These are phyloP conservation scores for Armadillidium nasatum DNA, from an alignment of 1,140 invertebrate species.

Conservation along the genomic window DNA sequence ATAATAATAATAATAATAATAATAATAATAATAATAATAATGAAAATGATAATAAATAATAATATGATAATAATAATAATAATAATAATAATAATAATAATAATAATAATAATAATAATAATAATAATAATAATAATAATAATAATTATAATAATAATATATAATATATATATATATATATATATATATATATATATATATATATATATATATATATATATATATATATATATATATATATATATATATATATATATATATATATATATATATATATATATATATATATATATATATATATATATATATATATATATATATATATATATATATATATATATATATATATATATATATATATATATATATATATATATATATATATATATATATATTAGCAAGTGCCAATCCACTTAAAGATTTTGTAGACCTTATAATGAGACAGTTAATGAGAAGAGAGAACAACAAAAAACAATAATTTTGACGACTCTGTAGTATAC, in stretches of 20 bases:
- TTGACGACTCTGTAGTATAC: neutral
- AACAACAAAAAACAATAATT: neutral
- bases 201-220: conserved; percentile 7
- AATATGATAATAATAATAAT: no score
- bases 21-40: no score
- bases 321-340: neutral
- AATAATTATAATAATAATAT: no score
- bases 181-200: neutral
- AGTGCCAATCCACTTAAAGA: neutral
- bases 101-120: no score
- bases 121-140: no score
- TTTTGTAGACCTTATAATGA: neutral
- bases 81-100: no score
- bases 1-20: no score
- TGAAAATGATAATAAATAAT: no score
- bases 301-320: neutral
- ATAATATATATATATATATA: conserved; percentile 6
- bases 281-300: neutral
- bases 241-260: neutral
- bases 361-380: conserved; percentile 15
- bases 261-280: neutral
- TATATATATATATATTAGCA: neutral
- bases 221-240: conserved; percentile 14
- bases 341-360: conserved; percentile 5
- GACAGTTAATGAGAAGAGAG: neutral